Base-by-base conservation (phyloP, 1,140 invertebrate species). In the Olivierus martensii region DNA sequence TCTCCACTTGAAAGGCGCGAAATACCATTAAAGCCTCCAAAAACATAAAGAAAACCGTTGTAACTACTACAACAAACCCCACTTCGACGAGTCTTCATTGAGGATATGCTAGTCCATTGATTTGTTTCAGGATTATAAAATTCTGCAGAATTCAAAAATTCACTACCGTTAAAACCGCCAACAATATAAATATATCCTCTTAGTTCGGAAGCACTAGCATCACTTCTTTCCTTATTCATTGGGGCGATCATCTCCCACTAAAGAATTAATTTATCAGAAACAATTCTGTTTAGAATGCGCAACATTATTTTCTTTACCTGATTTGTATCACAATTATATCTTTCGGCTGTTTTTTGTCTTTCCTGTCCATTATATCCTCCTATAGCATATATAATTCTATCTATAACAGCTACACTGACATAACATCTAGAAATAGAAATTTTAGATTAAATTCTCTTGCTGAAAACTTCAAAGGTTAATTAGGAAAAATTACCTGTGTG, bases 81-180 rank as follows among this genome's bases (percentile, higher is more conserved):
- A 52, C 72, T 75, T 71, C 78, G 66, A 0, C 72, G 72, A 39
- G 69, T 67, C 3, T 19, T 39, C 80, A 83, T 82, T 2, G 73
- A 65, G 3, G 73, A 73, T 43, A 94, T 79, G 57, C 83, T 71
- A 0, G 84, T 85, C 91, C 91, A 95, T 59, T 84, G 78, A 67
- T 93, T 86, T 0, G 75, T 76, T 10, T 77, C 73, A 0, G 87
- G 85, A 67, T 90, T 82, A 66, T 87, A 94, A 44, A 80, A 77
- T 68, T 94, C 90, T 0, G 80, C 85, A 2, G 84, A 81, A 65
- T 82, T 83, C 68, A 93, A 73, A 62, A 84, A 91, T 61, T 90
- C 84, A 51, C 80, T 79, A 0, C 90, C 89, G 66, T 93, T 89
- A 66, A 92, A 94, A 0, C 90, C 90, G 1, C 85, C 86, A 2